Evolutionary conservation across 2,888 invertebrate genomes (phyloP).

Genomic region (Nomada fucata): DNA sequence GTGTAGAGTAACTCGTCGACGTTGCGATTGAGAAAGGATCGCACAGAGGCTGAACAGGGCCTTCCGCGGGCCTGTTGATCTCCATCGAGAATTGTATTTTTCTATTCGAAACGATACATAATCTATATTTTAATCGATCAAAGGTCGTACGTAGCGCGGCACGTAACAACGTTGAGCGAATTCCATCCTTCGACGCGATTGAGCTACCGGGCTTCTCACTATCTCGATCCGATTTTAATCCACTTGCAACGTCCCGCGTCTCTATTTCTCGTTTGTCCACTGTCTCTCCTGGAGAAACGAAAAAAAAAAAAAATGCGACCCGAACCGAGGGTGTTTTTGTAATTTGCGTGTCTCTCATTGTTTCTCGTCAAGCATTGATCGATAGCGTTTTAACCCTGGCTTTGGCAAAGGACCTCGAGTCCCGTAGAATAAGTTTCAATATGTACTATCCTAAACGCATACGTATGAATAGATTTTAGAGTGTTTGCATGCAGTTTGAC

Average conservation of each 20-base stretch:
- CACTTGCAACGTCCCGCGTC: background rate
- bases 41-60: slow-evolving; percentile 39
- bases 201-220: background rate
- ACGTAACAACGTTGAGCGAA: slow-evolving; percentile 40
- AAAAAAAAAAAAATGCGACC: background rate
- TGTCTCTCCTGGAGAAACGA: background rate
- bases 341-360: slow-evolving; percentile 5
- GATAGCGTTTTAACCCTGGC: background rate
- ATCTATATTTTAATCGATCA: slow-evolving; percentile 72
- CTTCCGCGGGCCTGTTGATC: slow-evolving; percentile 62
- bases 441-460: background rate
- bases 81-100: slow-evolving; percentile 73
- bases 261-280: background rate
- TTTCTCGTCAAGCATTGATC: background rate
- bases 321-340: background rate
- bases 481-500: slow-evolving; percentile 23
- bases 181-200: slow-evolving; percentile 27
- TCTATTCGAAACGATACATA: slow-evolving; percentile 65
- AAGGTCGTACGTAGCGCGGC: slow-evolving; percentile 48
- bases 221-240: background rate
- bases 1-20: slow-evolving; percentile 44
- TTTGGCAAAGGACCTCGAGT: slow-evolving; percentile 4
- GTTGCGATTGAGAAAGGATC: slow-evolving; percentile 40
- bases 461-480: slow-evolving; percentile 20
- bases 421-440: slow-evolving; percentile 7